Evolutionary conservation across 1,140 invertebrate species (phyloP), one percentile per base, ranked within the genome.

Genomic region (Epicauta chinensis): DNA sequence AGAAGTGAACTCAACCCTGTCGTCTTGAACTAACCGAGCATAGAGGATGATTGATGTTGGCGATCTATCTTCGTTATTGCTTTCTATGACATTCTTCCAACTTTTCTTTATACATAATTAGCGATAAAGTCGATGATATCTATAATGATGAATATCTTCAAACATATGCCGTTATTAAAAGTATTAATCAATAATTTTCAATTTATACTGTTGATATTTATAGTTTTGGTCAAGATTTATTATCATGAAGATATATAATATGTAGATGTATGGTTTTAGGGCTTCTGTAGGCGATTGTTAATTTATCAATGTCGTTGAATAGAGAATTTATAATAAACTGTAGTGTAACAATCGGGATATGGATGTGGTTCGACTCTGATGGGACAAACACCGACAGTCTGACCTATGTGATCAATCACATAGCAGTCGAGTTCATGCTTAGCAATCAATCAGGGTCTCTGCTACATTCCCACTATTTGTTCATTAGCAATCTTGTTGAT

Each of bases 31-130:
- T 43, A 29, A 16, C 45, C 34, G 38, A 13, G 37, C 16, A 46
- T 36, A 44, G 42, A 58, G 55, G 43, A 63, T 63, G 61, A 63
- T 63, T 61, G 61, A 63, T 63, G 59, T 37, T 32, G 17, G 50
- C 48, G 51, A 63, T 63, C 60, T 51, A 63, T 63, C 61, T 61
- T 63, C 59, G 50, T 57, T 54, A 51, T 57, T 56, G 49, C 54
- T 50, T 59, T 58, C 44, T 49, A 46, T 62, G 60, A 62, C 60
- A 60, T 52, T 62, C 57, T 62, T 57, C 50, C 53, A 53, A 59
- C 47, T 51, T 57, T 52, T 53, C 56, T 55, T 54, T 52, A 55
- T 55, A 56, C 48, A 46, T 60, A 62, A 62, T 60, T 62, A 62
- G 45, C 16, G n/a, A 13, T 12, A 37, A 13, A 47, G 45, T 23